Conservation (phyloP, 2,113 vertebrate genomes). For the Catharus minimus region DNA sequence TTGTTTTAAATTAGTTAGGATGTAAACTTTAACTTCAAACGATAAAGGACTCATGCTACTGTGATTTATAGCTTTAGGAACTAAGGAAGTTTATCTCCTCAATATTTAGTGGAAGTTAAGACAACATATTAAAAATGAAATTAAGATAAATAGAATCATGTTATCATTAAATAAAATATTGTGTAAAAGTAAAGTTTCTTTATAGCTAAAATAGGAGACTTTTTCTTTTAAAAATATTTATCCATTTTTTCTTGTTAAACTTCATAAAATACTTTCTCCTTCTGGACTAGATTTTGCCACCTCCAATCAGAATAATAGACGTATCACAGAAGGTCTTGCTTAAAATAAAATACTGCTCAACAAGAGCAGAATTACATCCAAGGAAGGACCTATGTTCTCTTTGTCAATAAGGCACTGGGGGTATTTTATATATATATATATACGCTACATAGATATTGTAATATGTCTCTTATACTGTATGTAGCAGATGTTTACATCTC, state of each 20-base stretch:
- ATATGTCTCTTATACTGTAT: background rate
- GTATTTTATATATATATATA: background rate
- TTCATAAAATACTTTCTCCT: background rate
- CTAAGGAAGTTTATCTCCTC: constrained; percentile 24
- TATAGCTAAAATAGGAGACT: background rate
- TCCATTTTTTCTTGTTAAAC: background rate
- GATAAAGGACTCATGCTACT: background rate
- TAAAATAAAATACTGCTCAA: background rate
- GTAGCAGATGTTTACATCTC: background rate
- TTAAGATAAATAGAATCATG: constrained; percentile 42
- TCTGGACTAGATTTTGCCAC: background rate
- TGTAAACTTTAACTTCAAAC: constrained; percentile 25
- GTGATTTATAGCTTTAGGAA: constrained; percentile 49
- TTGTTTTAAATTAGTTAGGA: constrained; percentile 47
- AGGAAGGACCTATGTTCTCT: background rate
- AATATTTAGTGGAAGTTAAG: constrained; percentile 45
- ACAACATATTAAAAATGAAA: constrained; percentile 51
- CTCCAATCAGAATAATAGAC: background rate
- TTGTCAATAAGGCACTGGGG: background rate
- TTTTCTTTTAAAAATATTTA: background rate
- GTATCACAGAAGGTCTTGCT: background rate
- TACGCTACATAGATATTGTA: background rate
- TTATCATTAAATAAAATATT: background rate
- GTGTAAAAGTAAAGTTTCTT: background rate
- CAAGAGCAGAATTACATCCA: background rate